Conservation (phyloP, 2,113 vertebrate species). For the Trichomycterus rosablanca region DNA sequence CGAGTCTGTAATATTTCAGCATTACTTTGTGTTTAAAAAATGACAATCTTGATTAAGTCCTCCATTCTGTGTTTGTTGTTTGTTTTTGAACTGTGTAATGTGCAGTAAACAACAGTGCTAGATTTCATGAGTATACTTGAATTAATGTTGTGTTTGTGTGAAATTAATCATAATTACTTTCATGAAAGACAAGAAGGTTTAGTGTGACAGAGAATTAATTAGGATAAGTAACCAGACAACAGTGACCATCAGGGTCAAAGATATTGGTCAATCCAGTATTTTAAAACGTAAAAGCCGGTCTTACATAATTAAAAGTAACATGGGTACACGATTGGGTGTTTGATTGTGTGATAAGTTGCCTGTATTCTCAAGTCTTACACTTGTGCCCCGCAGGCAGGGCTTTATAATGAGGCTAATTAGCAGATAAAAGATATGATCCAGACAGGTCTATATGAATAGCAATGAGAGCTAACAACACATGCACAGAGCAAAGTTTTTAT, state of each 20-base stretch:
- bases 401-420: constrained; percentile 47
- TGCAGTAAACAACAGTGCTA: too few species aligned
- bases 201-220: constrained; percentile 15
- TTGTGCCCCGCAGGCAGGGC: constrained; percentile 32
- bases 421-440: constrained; percentile 43
- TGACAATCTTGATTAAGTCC: too few species aligned
- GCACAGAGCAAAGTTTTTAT: background rate
- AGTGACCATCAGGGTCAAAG: constrained; percentile 20
- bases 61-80: too few species aligned
- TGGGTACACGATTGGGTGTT: constrained; percentile 7
- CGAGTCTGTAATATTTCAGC: too few species aligned
- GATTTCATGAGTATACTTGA: too few species aligned
- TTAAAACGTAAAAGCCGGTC: constrained; percentile 24
- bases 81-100: too few species aligned
- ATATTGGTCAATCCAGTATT: constrained; percentile 6
- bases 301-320: constrained; percentile 36
- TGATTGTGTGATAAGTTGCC: background rate
- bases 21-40: too few species aligned
- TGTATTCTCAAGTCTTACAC: constrained; percentile 30
- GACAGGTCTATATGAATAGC: constrained; percentile 26
- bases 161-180: background rate
- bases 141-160: background rate
- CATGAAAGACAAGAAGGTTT: background rate
- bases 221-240: constrained; percentile 12
- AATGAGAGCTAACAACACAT: constrained; percentile 27